Percentiles rank a stretch among this genome's conserved stretches.
phyloP scores from a whole-genome alignment of 2,888 invertebrate species.

The Platycheirus albimanus region DNA sequence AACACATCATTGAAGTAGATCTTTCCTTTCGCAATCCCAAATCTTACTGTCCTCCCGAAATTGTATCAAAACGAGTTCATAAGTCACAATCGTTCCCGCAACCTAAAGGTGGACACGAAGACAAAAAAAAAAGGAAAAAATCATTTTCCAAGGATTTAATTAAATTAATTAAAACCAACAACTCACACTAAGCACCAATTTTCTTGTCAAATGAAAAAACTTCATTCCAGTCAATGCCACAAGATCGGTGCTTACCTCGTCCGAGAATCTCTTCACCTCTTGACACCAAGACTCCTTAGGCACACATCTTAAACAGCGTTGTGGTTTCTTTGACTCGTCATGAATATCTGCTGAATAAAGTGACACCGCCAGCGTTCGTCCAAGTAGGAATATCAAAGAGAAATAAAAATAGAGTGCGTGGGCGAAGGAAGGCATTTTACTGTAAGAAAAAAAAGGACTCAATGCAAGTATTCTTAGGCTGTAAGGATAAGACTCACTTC shows the following conservation, averaged over 20 bases:
- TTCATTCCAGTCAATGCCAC: conserved; percentile 82
- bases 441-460: conserved; percentile 61
- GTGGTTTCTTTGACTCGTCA: conserved; percentile 83
- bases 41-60: conserved; percentile 82
- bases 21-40: conserved; percentile 76
- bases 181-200: conserved; percentile 80
- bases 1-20: conserved; percentile 11
- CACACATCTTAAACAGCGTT: conserved; percentile 82
- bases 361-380: conserved; percentile 84
- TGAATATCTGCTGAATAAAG: conserved; percentile 85
- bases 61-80: conserved; percentile 85
- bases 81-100: conserved; percentile 85
- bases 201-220: conserved; percentile 81
- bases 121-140: not conserved
- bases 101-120: conserved; percentile 81
- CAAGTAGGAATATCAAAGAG: conserved; percentile 84
- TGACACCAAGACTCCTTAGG: conserved; percentile 83
- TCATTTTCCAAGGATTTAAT: too few species aligned
- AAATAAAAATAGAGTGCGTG: conserved; percentile 84
- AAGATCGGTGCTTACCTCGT: conserved; percentile 80
- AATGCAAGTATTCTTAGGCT: not conserved
- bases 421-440: conserved; percentile 80
- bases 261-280: conserved; percentile 82
- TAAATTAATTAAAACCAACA: not conserved
- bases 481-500: conserved; percentile 78